Conservation (phyloP, 2,113 vertebrate genomes). For the Microtus oregoni region DNA sequence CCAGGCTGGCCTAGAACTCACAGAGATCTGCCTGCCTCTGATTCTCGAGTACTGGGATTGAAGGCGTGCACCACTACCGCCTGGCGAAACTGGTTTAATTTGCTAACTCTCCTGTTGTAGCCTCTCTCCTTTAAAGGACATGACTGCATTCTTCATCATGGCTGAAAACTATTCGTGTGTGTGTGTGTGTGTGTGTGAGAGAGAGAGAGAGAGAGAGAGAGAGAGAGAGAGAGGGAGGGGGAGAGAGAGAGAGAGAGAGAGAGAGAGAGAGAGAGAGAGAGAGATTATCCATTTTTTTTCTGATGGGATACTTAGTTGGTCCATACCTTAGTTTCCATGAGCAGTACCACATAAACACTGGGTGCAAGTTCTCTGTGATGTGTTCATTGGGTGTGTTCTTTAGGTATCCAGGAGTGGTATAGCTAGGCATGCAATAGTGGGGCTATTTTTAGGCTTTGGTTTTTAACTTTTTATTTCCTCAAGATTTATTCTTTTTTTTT, state of each 20-base stretch:
- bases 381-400: too few species aligned
- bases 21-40: too few species aligned
- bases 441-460: neutral
- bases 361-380: neutral
- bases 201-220: too few species aligned
- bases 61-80: too few species aligned
- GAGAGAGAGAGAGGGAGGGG: neutral
- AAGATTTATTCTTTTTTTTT: neutral
- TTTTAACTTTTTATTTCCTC: neutral
- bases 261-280: neutral
- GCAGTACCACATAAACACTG: neutral
- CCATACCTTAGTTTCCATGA: neutral
- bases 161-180: neutral
- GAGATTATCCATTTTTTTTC: neutral
- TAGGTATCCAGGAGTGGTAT: neutral
- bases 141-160: neutral
- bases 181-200: neutral
- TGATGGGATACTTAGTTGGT: neutral
- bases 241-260: too few species aligned
- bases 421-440: too few species aligned
- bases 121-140: neutral
- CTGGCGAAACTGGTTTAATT: neutral
- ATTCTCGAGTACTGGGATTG: too few species aligned
- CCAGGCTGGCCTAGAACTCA: too few species aligned
- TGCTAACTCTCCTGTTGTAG: neutral